These are phyloP conservation scores for Ptychodera flava DNA, from an alignment of 35 echinoderm and acorn worm genomes.

Conservation along the genomic window DNA sequence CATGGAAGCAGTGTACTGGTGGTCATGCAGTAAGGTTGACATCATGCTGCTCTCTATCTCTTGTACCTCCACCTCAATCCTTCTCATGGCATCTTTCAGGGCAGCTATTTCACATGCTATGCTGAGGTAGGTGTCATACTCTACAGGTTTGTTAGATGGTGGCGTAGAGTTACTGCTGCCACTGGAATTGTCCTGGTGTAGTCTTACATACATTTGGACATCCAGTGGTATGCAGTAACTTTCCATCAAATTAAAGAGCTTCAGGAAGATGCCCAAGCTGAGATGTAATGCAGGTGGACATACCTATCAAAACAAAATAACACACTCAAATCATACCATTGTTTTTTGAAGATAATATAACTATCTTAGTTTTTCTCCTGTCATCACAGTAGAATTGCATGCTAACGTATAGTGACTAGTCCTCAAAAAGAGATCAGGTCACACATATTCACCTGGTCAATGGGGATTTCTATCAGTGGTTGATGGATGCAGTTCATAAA, in stretches of 20 bases:
- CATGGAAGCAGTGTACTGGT: background rate
- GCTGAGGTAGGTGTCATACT: background rate
- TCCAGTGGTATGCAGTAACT: background rate
- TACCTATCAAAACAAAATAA: constrained; percentile 11
- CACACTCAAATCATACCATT: background rate
- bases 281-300: constrained; percentile 9
- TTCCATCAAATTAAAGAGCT: constrained; percentile 24
- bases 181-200: background rate
- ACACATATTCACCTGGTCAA: background rate
- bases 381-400: background rate
- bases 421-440: background rate
- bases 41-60: background rate
- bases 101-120: background rate
- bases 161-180: background rate
- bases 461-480: background rate
- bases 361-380: background rate
- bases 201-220: background rate
- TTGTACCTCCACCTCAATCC: background rate
- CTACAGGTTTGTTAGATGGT: background rate
- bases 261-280: constrained; percentile 15
- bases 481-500: background rate
- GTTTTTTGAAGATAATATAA: background rate
- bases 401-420: too few species aligned
- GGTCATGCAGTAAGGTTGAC: background rate
- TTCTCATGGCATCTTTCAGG: background rate